These are phyloP conservation scores for Heteropelma amictum DNA, from an alignment of 2,888 invertebrate genomes.

Conservation along the genomic window DNA sequence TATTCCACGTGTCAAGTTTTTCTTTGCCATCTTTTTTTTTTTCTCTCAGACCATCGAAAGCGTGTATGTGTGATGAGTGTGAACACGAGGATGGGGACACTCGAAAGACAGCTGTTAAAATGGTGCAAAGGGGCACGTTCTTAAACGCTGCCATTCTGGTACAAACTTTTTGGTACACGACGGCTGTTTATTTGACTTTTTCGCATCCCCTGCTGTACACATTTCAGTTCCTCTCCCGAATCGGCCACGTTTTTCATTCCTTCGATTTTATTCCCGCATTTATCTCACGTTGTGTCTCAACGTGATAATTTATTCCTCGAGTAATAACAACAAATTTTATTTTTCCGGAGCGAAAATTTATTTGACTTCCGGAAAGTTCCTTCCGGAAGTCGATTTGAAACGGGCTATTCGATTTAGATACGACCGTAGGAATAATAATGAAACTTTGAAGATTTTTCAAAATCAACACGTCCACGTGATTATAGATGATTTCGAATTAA, in stretches of 20 bases:
- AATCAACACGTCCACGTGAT: too few relatives aligned
- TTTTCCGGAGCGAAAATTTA: too few relatives aligned
- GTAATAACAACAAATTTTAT: too few relatives aligned
- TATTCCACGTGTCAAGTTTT: background rate
- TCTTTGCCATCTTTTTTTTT: background rate
- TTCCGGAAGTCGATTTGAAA: too few relatives aligned
- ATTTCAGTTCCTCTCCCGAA: slow-evolving; percentile 20
- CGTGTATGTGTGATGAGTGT: background rate
- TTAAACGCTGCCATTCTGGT: slow-evolving; percentile 13
- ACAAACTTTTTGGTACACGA: slow-evolving; percentile 14
- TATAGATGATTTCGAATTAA: too few relatives aligned
- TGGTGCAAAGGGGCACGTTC: slow-evolving; percentile 4
- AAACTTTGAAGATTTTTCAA: too few relatives aligned
- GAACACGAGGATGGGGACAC: slow-evolving; percentile 21
- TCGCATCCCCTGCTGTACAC: slow-evolving; percentile 36
- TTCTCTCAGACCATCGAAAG: background rate
- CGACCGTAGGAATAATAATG: too few relatives aligned
- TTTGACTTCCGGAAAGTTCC: too few relatives aligned
- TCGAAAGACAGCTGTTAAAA: slow-evolving; percentile 42
- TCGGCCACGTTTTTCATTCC: slow-evolving; percentile 26
- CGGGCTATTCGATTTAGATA: too few relatives aligned
- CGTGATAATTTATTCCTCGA: too few relatives aligned
- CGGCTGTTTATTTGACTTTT: slow-evolving; percentile 42
- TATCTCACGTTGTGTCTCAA: background rate
- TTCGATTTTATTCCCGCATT: slow-evolving; percentile 37